Base-by-base conservation (phyloP, 2,113 vertebrate genomes). In the Cryptoleucopteryx plumbea region DNA sequence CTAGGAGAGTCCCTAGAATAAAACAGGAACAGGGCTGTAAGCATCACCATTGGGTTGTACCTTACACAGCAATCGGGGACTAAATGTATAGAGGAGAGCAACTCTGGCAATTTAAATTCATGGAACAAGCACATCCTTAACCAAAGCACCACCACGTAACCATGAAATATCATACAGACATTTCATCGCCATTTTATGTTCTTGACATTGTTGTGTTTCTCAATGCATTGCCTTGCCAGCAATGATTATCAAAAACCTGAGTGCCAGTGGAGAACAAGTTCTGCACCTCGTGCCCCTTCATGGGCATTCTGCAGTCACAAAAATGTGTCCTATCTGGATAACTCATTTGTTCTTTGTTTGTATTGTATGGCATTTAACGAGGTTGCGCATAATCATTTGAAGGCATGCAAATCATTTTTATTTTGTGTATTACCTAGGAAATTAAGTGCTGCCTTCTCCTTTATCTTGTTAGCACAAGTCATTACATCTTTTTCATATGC, bases 391-490 rank as follows among this genome's bases (percentile, higher is more conserved):
- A 96, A 97, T 86, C 94, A 94, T 95, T 52, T 94, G 88, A 95
- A 95, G 50, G 92, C 86, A 94, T 68, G 90, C 84, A 97, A 97
- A 97, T 96, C 79, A 94, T 95, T 96, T 96, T 97, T 97, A 97
- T 95, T 97, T 98, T 94, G 95, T 96, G 88, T 96, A 97, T 93
- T 96, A 97, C 88, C 94, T 97, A 96, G 91, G 84, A 98, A 97
- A 97, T 97, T 95, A 97, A 97, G 93, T 82, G 91, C 94, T 97
- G 88, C 88, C 75, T 96, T 96, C 88, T 95, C 91, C 90, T 97
- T 97, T 97, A 97, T 96, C 97, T 97, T 95, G 91, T 96, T 96
- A 96, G 90, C 84, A 95, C 65, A 97, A 97, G 91, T 96, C 96
- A 97, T 97, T 97, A 97, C 94, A 96, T 95, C 90, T 97, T 96